phyloP scores from a whole-genome alignment of 2,113 vertebrate genomes.

The Dicaeum eximium region DNA sequence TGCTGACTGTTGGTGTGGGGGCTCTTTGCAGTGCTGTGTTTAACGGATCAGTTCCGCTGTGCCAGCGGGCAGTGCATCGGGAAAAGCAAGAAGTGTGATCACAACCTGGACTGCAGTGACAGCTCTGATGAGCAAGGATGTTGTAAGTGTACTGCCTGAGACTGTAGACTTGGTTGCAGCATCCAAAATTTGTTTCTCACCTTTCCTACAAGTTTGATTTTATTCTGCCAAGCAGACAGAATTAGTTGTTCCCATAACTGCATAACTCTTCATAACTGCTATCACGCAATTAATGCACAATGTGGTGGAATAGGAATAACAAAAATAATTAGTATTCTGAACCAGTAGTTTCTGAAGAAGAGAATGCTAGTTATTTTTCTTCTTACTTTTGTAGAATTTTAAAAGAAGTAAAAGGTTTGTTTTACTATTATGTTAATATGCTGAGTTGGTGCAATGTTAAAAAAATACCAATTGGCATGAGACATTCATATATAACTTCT shows the following conservation, averaged over 20 bases:
- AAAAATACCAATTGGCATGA: neutral
- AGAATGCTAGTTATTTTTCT: neutral
- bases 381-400: neutral
- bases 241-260: neutral
- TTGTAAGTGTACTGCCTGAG: slow-evolving; percentile 80
- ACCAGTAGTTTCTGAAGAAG: neutral
- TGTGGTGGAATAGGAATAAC: neutral
- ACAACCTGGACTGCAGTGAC: slow-evolving; percentile 91
- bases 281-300: neutral
- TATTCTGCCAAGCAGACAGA: neutral
- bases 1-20: neutral
- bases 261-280: neutral
- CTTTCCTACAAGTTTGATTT: neutral
- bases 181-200: neutral
- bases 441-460: neutral
- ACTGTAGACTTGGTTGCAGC: neutral
- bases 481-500: neutral
- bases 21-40: slow-evolving; percentile 80
- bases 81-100: slow-evolving; percentile 94
- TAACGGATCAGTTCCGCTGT: slow-evolving; percentile 89
- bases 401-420: neutral
- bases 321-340: neutral
- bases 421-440: neutral
- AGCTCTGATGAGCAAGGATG: slow-evolving; percentile 92
- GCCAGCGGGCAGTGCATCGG: slow-evolving; percentile 90